phyloP scores from a whole-genome alignment of 2,888 invertebrate species.

The Prionchulus punctatus region DNA sequence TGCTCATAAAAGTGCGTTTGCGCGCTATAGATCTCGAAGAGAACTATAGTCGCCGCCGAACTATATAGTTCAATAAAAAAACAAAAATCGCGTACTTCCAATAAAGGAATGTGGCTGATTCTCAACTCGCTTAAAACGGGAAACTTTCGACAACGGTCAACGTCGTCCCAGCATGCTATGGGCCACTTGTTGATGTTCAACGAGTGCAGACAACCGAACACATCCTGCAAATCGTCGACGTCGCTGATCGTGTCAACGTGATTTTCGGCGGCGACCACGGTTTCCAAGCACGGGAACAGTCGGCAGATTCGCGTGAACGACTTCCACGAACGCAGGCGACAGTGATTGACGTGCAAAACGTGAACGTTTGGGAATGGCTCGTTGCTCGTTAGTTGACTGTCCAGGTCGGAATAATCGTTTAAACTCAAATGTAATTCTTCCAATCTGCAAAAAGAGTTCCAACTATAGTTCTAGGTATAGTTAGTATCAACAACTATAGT shows the following conservation, averaged over 20 bases:
- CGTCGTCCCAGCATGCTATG: slow-evolving; percentile 67
- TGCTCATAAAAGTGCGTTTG: too few species aligned
- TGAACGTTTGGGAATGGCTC: slow-evolving; percentile 43
- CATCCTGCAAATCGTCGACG: slow-evolving; percentile 11
- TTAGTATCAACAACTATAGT: too few species aligned
- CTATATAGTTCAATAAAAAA: neutral
- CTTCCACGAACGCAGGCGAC: slow-evolving; percentile 64
- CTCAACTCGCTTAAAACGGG: slow-evolving; percentile 64
- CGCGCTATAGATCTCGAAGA: too few species aligned
- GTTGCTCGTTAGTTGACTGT: neutral
- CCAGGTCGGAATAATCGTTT: slow-evolving; percentile 45
- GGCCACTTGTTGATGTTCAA: slow-evolving; percentile 16
- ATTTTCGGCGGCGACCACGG: slow-evolving; percentile 49
- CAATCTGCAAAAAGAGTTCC: slow-evolving; percentile 38
- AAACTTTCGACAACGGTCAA: slow-evolving; percentile 66
- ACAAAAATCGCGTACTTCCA: slow-evolving; percentile 23
- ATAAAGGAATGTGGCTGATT: slow-evolving; percentile 53
- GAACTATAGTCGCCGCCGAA: too few species aligned
- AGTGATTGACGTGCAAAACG: slow-evolving; percentile 70
- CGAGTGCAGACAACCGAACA: slow-evolving; percentile 14
- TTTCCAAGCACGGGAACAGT: slow-evolving; percentile 67
- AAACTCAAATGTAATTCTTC: slow-evolving; percentile 81
- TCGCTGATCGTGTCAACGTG: slow-evolving; percentile 19
- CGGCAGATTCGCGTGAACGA: slow-evolving; percentile 66
- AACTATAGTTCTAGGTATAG: neutral